Conservation (phyloP, 2,888 invertebrate species). For the Tuta absoluta region DNA sequence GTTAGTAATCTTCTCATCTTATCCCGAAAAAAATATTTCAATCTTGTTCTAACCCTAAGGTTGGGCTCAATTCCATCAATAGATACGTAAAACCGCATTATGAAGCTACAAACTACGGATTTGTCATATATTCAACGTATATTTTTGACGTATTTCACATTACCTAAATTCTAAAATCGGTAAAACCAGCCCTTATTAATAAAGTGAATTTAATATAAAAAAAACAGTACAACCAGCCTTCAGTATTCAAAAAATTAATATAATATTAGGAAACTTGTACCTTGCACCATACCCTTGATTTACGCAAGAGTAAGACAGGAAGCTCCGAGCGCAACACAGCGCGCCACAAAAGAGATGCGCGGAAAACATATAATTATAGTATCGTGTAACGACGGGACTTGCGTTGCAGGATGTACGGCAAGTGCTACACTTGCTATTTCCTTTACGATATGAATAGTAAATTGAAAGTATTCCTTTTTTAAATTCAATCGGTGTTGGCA, state of each 20-base stretch:
- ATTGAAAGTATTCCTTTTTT: conserved; percentile 1
- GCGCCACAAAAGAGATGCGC: conserved; percentile 64
- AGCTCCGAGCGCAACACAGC: conserved; percentile 54
- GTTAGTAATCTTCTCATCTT: too few species aligned
- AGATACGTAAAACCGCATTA: too few species aligned
- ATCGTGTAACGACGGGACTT: conserved; percentile 32
- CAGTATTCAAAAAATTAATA: too few species aligned
- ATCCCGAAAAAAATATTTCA: too few species aligned
- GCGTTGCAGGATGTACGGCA: conserved; percentile 27
- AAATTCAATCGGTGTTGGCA: background rate
- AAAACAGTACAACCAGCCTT: background rate
- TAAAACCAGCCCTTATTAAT: too few species aligned
- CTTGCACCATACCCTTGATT: conserved; percentile 43
- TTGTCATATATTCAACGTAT: too few species aligned
- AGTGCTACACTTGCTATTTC: conserved; percentile 28
- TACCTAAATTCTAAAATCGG: too few species aligned
- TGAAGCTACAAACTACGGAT: too few species aligned
- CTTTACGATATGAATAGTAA: conserved; percentile 19
- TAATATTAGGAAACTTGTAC: conserved; percentile 30
- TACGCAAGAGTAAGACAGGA: conserved; percentile 69
- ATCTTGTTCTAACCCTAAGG: too few species aligned
- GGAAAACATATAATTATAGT: conserved; percentile 76
- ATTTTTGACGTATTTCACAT: too few species aligned
- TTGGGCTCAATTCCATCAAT: too few species aligned
- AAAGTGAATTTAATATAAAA: too few species aligned